Evolutionary conservation across 2,888 invertebrate genomes (phyloP).

Genomic region (Eubasilissa splendida): DNA sequence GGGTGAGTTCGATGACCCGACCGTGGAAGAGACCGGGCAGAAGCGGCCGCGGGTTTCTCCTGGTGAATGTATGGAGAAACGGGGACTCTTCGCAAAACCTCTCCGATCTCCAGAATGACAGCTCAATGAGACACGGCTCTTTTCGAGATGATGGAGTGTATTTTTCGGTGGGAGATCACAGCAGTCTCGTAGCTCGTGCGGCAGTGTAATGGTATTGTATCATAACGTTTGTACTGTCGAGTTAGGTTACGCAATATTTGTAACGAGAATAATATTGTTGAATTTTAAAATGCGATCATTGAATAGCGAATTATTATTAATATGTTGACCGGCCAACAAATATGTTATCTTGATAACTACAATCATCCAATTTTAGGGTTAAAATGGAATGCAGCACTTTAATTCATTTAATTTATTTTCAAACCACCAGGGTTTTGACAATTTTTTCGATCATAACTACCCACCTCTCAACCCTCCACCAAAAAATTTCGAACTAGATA

Average conservation of each 20-base stretch:
- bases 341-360: too few relatives aligned
- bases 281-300: too few relatives aligned
- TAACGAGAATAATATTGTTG: background rate
- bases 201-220: constrained; percentile 1
- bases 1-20: constrained; percentile 22
- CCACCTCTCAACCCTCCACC: too few relatives aligned
- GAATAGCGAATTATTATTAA: too few relatives aligned
- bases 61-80: constrained; percentile 6
- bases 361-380: too few relatives aligned
- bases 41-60: background rate
- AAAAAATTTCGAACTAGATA: too few relatives aligned
- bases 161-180: constrained; percentile 29
- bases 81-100: background rate
- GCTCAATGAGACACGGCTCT: constrained; percentile 26
- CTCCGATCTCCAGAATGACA: constrained; percentile 14
- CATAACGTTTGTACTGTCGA: constrained; percentile 13
- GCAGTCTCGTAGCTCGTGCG: constrained; percentile 2
- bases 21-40: background rate
- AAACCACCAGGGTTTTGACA: too few relatives aligned
- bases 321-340: too few relatives aligned
- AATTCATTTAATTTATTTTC: too few relatives aligned
- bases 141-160: constrained; percentile 11
- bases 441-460: too few relatives aligned
- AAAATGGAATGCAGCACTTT: too few relatives aligned
- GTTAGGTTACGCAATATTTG: constrained; percentile 3